Conservation (phyloP, 2,113 vertebrate species). For the Gulo gulo region DNA sequence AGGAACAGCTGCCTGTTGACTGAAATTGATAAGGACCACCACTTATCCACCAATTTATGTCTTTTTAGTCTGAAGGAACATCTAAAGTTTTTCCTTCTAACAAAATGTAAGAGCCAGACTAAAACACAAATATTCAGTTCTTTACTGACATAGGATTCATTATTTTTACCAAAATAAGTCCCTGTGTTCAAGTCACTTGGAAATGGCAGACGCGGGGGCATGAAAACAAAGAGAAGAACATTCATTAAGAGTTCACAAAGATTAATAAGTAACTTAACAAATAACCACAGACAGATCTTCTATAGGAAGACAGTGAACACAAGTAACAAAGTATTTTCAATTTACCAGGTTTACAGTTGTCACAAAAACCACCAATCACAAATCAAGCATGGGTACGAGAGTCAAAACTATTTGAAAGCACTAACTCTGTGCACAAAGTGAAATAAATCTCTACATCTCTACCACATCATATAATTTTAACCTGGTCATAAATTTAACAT, state of each 20-base stretch:
- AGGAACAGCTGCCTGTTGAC: background rate
- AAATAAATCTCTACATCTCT: background rate
- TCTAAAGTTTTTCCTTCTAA: background rate
- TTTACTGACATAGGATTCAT: background rate
- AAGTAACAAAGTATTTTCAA: slow-evolving; percentile 34
- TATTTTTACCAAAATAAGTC: slow-evolving; percentile 6
- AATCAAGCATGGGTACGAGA: background rate
- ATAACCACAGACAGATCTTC: background rate
- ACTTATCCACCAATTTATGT: background rate
- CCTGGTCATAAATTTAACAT: background rate
- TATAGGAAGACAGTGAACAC: slow-evolving; percentile 1
- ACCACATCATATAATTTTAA: background rate
- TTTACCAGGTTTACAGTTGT: background rate
- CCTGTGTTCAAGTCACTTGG: background rate
- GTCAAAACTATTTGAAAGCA: slow-evolving; percentile 32
- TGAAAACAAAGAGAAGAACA: slow-evolving; percentile 28
- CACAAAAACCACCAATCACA: slow-evolving; percentile 9
- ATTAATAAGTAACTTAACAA: slow-evolving; percentile 31
- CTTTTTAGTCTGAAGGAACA: slow-evolving; percentile 18
- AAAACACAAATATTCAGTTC: background rate
- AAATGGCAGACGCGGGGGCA: background rate
- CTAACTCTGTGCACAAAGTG: background rate
- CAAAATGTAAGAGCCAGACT: background rate
- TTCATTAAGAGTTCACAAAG: background rate
- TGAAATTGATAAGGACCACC: background rate